Evolutionary conservation across 2,888 invertebrate species (phyloP).

Genomic region (Hydropsyche betteni): DNA sequence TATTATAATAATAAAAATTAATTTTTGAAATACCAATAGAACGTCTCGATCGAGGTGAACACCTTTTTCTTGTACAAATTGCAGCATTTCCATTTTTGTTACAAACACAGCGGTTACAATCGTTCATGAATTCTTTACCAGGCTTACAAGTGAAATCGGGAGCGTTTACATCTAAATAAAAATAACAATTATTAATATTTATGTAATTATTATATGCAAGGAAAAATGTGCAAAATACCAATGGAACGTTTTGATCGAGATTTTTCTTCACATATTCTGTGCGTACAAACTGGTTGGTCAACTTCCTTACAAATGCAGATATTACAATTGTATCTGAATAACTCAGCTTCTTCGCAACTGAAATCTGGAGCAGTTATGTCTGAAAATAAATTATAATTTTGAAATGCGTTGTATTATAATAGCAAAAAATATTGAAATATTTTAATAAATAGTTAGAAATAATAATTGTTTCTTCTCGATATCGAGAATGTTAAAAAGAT

Average conservation of each 20-base stretch:
- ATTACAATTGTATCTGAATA: conserved; percentile 58
- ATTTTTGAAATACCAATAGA: neutral
- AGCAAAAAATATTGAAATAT: no score
- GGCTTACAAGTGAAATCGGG: conserved; percentile 53
- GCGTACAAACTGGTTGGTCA: conserved; percentile 52
- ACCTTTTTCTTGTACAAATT: conserved; percentile 52
- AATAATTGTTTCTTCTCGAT: conserved; percentile 27
- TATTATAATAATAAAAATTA: neutral
- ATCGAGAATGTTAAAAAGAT: neutral
- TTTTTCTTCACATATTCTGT: conserved; percentile 25
- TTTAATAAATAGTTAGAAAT: no score
- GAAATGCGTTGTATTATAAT: no score
- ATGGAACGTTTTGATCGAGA: neutral
- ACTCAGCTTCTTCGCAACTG: conserved; percentile 55
- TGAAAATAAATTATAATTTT: neutral
- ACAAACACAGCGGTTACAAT: conserved; percentile 55
- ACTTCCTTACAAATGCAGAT: conserved; percentile 51
- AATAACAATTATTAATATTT: neutral
- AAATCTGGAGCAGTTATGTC: conserved; percentile 35
- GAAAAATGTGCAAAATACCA: neutral
- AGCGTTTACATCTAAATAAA: conserved; percentile 24
- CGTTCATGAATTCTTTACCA: conserved; percentile 58
- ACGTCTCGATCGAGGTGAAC: conserved; percentile 6
- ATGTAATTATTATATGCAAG: neutral
- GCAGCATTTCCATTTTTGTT: conserved; percentile 49